A percentile compares a stretch with the other conserved stretches of the same genome.
These are phyloP conservation scores for Neoascia interrupta DNA, from an alignment of 2,888 invertebrate genomes.

Conservation along the genomic window DNA sequence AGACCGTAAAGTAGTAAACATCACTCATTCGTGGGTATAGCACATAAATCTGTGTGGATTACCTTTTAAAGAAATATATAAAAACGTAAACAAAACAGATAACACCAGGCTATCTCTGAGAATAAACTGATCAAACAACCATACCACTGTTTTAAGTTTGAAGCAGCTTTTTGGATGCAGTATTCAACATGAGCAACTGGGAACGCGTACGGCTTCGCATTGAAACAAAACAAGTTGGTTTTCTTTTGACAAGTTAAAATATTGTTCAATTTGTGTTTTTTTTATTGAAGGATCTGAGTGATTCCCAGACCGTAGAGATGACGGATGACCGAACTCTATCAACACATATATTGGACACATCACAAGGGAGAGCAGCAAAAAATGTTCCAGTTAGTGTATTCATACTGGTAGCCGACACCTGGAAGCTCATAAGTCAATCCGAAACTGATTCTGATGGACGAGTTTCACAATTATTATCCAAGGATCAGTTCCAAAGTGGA, in stretches of 20 bases:
- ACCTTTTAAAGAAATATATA: too few relatives aligned
- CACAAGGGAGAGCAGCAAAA: slow-evolving; percentile 84
- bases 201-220: slow-evolving; percentile 72
- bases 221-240: slow-evolving; percentile 72
- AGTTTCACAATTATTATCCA: slow-evolving; percentile 83
- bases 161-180: neutral
- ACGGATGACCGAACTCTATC: slow-evolving; percentile 83
- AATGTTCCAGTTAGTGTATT: slow-evolving; percentile 86
- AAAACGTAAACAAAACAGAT: slow-evolving; percentile 26
- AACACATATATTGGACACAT: slow-evolving; percentile 87
- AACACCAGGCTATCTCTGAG: slow-evolving; percentile 34
- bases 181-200: slow-evolving; percentile 72
- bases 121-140: too few relatives aligned
- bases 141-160: slow-evolving; percentile 6
- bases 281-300: slow-evolving; percentile 31
- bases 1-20: too few relatives aligned
- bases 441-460: slow-evolving; percentile 85
- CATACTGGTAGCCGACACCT: slow-evolving; percentile 81
- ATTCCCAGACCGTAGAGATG: slow-evolving; percentile 41
- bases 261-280: too few relatives aligned
- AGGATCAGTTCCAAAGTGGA: slow-evolving; percentile 83
- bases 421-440: slow-evolving; percentile 85
- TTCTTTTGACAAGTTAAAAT: neutral
- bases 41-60: neutral
- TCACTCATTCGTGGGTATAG: too few relatives aligned